A percentile compares a stretch with the other conserved stretches of the same genome.
phyloP scores from a whole-genome alignment of 2,888 invertebrate genomes.

The Antheraea yamamai region DNA sequence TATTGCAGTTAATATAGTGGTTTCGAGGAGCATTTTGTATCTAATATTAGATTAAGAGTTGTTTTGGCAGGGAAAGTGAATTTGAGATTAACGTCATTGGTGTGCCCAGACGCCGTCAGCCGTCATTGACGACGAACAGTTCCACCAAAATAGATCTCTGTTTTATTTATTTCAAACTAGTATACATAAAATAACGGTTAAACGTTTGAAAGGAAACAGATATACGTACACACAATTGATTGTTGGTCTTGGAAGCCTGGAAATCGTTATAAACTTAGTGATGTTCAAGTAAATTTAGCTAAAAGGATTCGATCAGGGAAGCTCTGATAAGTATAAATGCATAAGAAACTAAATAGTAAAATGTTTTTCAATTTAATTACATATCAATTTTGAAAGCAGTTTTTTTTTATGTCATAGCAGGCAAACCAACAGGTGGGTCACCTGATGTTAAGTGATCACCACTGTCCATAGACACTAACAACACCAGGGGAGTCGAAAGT shows the following conservation, averaged over 20 bases:
- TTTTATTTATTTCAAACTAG: constrained; percentile 17
- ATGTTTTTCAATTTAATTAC: background rate
- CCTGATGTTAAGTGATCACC: too few species aligned
- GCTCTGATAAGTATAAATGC: background rate
- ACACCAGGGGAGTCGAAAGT: too few species aligned
- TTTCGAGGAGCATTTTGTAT: constrained; percentile 28
- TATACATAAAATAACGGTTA: constrained; percentile 3
- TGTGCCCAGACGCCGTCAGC: constrained; percentile 18
- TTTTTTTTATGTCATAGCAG: too few species aligned
- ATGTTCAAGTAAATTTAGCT: background rate
- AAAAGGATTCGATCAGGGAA: background rate
- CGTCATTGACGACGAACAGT: constrained; percentile 29
- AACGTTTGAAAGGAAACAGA: constrained; percentile 7
- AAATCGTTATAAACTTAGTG: background rate
- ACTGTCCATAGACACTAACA: too few species aligned
- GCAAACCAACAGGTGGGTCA: too few species aligned
- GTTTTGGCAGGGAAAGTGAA: constrained; percentile 50
- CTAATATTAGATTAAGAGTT: constrained; percentile 53
- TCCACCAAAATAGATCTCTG: constrained; percentile 26
- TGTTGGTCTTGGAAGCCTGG: background rate
- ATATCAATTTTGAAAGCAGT: too few species aligned
- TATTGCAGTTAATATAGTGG: constrained; percentile 21
- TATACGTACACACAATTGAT: background rate
- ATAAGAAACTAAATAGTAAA: background rate
- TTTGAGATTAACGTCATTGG: constrained; percentile 44